Percentiles rank a stretch among this genome's conserved stretches.
phyloP scores from a whole-genome alignment of 2,888 invertebrate genomes.

The Zaprionus lineosus region DNA sequence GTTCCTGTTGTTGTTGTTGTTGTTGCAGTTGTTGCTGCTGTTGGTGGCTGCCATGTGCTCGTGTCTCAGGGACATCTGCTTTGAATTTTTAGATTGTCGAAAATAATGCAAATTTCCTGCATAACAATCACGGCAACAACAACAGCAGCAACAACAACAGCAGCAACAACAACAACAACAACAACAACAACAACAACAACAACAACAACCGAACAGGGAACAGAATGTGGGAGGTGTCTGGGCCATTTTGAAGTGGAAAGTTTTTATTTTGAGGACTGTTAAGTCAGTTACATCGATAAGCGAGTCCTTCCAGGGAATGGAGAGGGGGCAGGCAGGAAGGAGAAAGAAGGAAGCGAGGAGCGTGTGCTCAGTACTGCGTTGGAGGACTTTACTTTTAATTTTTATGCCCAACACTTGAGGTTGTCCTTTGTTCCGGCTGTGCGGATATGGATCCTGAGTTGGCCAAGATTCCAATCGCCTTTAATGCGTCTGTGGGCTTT shows the following conservation, averaged over 20 bases:
- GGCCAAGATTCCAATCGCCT: constrained; percentile 13
- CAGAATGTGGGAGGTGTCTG: no score
- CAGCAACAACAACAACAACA: constrained; percentile 31
- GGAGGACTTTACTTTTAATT: constrained; percentile 41
- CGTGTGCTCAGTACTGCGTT: no score
- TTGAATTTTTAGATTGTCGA: constrained; percentile 61
- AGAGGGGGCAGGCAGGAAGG: no score
- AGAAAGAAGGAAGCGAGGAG: no score
- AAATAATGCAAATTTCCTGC: constrained; percentile 69
- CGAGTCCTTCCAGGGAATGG: no score
- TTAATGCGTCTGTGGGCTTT: constrained; percentile 31
- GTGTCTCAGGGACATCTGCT: constrained; percentile 53
- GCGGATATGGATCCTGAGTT: neutral
- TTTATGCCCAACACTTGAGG: constrained; percentile 36
- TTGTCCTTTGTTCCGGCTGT: neutral
- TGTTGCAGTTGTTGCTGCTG: constrained; percentile 10
- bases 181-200: constrained; percentile 25
- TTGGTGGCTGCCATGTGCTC: constrained; percentile 8
- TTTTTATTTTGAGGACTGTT: no score
- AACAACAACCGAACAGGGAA: neutral
- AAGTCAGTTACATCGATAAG: constrained; percentile 35
- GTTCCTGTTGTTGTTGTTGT: constrained; percentile 1
- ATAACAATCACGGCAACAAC: constrained; percentile 38
- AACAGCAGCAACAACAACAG: constrained; percentile 19
- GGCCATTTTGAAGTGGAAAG: no score